phyloP scores from a whole-genome alignment of 2,888 invertebrate genomes.

The Chelonus formosanus region DNA sequence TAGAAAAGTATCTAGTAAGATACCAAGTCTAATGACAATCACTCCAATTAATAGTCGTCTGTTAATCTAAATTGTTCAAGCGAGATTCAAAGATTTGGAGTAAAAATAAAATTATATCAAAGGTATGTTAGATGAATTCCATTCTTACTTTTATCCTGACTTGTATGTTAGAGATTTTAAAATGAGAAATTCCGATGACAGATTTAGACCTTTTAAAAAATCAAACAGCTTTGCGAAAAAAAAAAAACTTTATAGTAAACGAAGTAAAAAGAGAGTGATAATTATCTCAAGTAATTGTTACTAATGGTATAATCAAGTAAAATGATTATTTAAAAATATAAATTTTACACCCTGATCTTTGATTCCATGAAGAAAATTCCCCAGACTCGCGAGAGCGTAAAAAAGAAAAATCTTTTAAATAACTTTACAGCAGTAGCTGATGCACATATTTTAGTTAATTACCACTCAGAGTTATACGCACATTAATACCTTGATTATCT shows the following conservation, averaged over 20 bases:
- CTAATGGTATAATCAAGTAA: slow-evolving; percentile 28
- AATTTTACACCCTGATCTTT: slow-evolving; percentile 14
- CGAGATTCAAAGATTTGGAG: no score
- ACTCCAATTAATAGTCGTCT: no score
- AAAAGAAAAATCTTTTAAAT: slow-evolving; percentile 18
- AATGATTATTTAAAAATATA: slow-evolving; percentile 8
- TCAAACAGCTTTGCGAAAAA: not conserved
- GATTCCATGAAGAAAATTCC: slow-evolving; percentile 33
- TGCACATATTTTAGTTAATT: slow-evolving; percentile 31
- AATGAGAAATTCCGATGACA: no score
- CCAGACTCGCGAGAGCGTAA: slow-evolving; percentile 27
- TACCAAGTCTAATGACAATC: no score
- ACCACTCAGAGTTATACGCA: slow-evolving; percentile 22
- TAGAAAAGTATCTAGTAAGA: no score
- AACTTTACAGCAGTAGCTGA: slow-evolving; percentile 27
- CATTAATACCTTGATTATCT: slow-evolving; percentile 20
- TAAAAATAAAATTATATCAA: no score
- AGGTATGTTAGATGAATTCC: no score
- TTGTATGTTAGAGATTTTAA: no score
- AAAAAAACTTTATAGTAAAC: not conserved
- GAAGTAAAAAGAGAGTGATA: not conserved
- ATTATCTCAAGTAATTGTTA: slow-evolving; percentile 10
- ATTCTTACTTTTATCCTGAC: no score
- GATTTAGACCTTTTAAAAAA: no score
- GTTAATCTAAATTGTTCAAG: no score